A percentile compares a stretch with the other conserved stretches of the same genome.
Evolutionary conservation across 2,888 invertebrate genomes (phyloP).

Genomic region (Drosophila rellima): DNA sequence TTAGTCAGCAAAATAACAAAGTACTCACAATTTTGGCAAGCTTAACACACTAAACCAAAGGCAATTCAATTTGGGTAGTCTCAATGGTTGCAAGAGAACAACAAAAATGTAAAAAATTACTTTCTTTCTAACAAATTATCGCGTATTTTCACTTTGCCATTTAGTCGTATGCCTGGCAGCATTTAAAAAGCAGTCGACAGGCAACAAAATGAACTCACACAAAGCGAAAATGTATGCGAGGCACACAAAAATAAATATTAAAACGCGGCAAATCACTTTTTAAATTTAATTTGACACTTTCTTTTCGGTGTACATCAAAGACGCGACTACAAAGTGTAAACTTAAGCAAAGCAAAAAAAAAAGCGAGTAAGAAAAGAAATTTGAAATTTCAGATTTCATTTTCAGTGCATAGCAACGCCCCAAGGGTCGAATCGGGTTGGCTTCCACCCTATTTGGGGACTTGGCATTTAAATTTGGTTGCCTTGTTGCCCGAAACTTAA

Average conservation of each 20-base stretch:
- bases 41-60: slow-evolving; percentile 15
- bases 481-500: slow-evolving; percentile 58
- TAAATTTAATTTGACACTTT: slow-evolving; percentile 80
- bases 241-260: slow-evolving; percentile 4
- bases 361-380: slow-evolving; percentile 31
- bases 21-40: slow-evolving; percentile 3
- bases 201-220: slow-evolving; percentile 41
- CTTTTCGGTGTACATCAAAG: slow-evolving; percentile 67
- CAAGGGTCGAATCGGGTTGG: slow-evolving; percentile 19
- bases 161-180: slow-evolving; percentile 62
- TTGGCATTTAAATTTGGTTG: slow-evolving; percentile 69
- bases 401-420: slow-evolving; percentile 54
- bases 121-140: slow-evolving; percentile 37
- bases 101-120: slow-evolving; percentile 23
- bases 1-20: slow-evolving; percentile 1
- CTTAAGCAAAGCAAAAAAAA: slow-evolving; percentile 47
- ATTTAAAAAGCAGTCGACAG: slow-evolving; percentile 55
- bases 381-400: slow-evolving; percentile 66
- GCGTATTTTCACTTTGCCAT: slow-evolving; percentile 61
- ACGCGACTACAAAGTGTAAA: slow-evolving; percentile 75
- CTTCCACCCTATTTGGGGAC: slow-evolving; percentile 23
- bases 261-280: slow-evolving; percentile 77
- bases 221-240: not conserved
- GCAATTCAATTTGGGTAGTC: slow-evolving; percentile 41
- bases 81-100: slow-evolving; percentile 7